Percentiles rank a stretch among this genome's conserved stretches.
Evolutionary conservation across 37 sponge, comb jelly and placozoan species (phyloP).

Genomic region (Chondrosia reniformis): DNA sequence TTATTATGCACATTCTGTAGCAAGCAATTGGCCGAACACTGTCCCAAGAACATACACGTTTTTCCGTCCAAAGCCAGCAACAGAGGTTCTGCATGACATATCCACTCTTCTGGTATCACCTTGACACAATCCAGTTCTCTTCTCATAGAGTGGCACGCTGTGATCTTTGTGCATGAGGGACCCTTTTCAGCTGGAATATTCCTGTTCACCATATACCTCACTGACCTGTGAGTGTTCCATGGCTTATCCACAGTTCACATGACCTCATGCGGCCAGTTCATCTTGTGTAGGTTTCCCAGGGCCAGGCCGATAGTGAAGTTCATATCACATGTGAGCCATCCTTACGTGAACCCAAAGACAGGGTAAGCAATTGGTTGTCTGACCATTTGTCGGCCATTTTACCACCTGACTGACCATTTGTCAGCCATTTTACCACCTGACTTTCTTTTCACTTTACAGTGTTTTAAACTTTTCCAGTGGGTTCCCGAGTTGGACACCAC

Average conservation of each 20-base stretch:
- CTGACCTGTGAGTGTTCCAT: slow-evolving; percentile 50
- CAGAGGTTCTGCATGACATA: slow-evolving; percentile 27
- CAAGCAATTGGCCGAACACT: slow-evolving; percentile 25
- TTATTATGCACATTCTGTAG: background rate
- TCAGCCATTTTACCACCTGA: background rate
- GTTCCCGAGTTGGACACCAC: slow-evolving; percentile 62
- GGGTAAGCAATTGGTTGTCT: slow-evolving; percentile 38
- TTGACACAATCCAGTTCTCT: background rate
- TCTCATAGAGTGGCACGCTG: slow-evolving; percentile 72
- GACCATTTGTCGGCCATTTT: background rate
- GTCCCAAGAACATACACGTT: slow-evolving; percentile 46
- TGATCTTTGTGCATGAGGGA: slow-evolving; percentile 57
- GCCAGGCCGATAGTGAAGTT: slow-evolving; percentile 56
- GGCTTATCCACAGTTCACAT: background rate
- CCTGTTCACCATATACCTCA: slow-evolving; percentile 57
- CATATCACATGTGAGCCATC: slow-evolving; percentile 50
- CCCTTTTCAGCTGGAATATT: slow-evolving; percentile 59
- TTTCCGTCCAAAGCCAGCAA: slow-evolving; percentile 51
- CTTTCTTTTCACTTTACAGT: slow-evolving; percentile 15
- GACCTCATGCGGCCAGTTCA: background rate
- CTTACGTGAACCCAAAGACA: slow-evolving; percentile 49
- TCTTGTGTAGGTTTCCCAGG: slow-evolving; percentile 47
- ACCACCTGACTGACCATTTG: background rate
- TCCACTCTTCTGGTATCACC: background rate
- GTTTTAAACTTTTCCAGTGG: slow-evolving; percentile 46